phyloP scores from a whole-genome alignment of 2,113 vertebrate species.

The Podilymbus podiceps region DNA sequence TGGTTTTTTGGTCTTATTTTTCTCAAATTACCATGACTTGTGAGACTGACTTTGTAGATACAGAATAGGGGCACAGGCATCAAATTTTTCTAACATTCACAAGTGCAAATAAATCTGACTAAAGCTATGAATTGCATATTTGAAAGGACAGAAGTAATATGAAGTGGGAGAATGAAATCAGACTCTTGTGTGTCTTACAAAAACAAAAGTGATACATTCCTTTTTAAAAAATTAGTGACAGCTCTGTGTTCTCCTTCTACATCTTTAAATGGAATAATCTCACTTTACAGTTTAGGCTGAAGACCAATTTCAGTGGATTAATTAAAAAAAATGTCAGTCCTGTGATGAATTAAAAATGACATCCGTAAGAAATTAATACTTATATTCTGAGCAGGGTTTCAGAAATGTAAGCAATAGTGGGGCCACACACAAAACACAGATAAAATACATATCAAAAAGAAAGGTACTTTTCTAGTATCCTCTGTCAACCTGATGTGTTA shows the following conservation, averaged over 20 bases:
- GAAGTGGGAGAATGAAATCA: not conserved
- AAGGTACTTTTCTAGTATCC: not conserved
- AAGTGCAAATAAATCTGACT: not conserved
- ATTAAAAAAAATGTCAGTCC: not conserved
- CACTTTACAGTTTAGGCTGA: not conserved
- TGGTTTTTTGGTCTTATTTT: rapidly evolving
- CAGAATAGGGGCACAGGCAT: not conserved
- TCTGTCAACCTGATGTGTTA: not conserved
- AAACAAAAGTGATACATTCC: not conserved
- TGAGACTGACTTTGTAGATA: not conserved
- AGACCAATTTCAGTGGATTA: not conserved
- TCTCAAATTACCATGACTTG: not conserved
- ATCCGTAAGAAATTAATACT: not conserved
- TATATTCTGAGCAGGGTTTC: not conserved
- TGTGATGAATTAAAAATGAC: not conserved
- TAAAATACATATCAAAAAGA: not conserved
- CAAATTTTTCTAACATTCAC: not conserved
- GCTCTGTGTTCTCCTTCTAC: not conserved
- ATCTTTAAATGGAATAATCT: not conserved
- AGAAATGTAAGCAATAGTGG: not conserved
- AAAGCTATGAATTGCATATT: not conserved
- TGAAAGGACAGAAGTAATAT: not conserved
- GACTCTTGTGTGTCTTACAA: not conserved
- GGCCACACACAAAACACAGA: not conserved
- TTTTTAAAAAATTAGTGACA: not conserved